Conservation (phyloP, 2,797 vertebrate genomes). For the Argya squamiceps region DNA sequence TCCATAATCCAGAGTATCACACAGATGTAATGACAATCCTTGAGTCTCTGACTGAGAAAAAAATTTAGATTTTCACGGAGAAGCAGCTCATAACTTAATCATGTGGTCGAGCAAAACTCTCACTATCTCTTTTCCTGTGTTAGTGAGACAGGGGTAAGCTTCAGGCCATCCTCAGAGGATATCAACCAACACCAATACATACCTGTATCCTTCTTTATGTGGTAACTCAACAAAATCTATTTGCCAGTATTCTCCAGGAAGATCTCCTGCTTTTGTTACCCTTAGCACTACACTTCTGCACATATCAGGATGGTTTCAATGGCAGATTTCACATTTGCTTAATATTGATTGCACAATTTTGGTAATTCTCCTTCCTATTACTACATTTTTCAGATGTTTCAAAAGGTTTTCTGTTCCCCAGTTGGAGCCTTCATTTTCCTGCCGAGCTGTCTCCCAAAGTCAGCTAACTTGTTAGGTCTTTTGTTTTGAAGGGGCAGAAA, state of each 20-base stretch:
- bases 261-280: neutral
- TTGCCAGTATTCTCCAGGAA: neutral
- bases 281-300: neutral
- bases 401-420: neutral
- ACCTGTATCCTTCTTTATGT: neutral
- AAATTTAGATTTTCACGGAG: neutral
- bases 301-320: rapidly evolving
- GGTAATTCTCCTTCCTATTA: neutral
- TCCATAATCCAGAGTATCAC: neutral
- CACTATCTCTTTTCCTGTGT: no score
- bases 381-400: neutral
- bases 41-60: neutral
- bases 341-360: neutral
- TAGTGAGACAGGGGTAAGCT: neutral
- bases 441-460: rapidly evolving
- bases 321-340: neutral
- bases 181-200: neutral
- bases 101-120: neutral
- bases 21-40: neutral
- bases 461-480: neutral
- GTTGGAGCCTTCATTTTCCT: neutral
- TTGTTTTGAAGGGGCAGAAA: neutral
- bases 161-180: neutral
- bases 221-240: neutral
- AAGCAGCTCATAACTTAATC: neutral